Base-by-base conservation (phyloP, 1,140 invertebrate species). In the Lasioglossum baleicum region DNA sequence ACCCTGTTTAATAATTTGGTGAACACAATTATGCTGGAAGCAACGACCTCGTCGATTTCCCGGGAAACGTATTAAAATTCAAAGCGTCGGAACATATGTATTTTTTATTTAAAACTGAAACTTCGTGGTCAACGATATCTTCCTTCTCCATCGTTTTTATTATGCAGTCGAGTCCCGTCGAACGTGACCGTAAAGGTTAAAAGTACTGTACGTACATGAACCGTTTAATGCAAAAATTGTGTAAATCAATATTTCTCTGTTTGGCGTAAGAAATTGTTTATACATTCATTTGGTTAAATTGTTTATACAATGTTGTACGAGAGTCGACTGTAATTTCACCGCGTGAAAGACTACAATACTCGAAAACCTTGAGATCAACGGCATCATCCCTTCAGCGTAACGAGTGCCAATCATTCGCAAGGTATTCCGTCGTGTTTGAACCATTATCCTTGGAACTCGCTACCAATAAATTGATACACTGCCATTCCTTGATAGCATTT, bases 401-500 rank as follows among this genome's bases (percentile, higher is more conserved):
- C 31, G 48, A 53, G 26, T 17, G 8, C 13, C 67, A 31, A 69
- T 69, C 67, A 8, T 44, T 7, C 15, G 44, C 67, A 15, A 69
- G 67, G 44, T 7, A 69, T 69, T 69, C 67, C 15, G 48, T 3
- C 10, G 51, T 44, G 17, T 69, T 69, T 69, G 53, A 69, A 69
- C 31, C 22, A 48, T 22, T 44, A 56, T 69, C 48, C 67, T 69
- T 56, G 67, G n/a, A 20, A 15, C 51, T 53, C 31, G 67, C 48
- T 17, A 35, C 44, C 22, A 8, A 69, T 56, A 69, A 69, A 69
- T 69, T 48, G 48, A 69, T 69, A 48, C 20, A 2, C 13, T 31
- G 44, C 10, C 51, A 15, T 69, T 35, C 67, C 35, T 1, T 13
- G 48, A 17, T 26, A 51, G n/a, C 7, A 4, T 31, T 69, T 69